These are phyloP conservation scores for Echinops telfairi DNA, from an alignment of 2,113 vertebrate genomes.

Conservation along the genomic window DNA sequence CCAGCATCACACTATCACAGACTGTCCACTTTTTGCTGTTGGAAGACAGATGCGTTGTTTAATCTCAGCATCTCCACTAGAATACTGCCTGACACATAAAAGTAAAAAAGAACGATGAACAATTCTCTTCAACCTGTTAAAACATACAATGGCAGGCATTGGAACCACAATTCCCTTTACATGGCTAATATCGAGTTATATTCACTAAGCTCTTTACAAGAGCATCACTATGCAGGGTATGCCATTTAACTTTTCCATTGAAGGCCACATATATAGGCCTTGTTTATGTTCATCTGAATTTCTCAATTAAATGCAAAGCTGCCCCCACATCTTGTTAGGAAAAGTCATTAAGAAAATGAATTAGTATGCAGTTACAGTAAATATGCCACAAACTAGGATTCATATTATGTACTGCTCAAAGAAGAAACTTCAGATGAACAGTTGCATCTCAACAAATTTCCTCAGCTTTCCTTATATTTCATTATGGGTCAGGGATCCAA, in stretches of 20 bases:
- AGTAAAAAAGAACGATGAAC: slow-evolving; percentile 55
- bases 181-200: not conserved
- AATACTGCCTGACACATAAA: slow-evolving; percentile 4
- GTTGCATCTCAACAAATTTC: slow-evolving; percentile 12
- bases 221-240: not conserved
- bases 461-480: slow-evolving; percentile 1
- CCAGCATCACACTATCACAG: slow-evolving; percentile 19
- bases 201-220: slow-evolving; percentile 34
- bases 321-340: not conserved
- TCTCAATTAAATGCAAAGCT: slow-evolving; percentile 45
- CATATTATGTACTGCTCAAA: not conserved
- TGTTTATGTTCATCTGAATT: slow-evolving; percentile 8
- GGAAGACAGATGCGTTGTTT: slow-evolving; percentile 45
- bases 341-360: slow-evolving; percentile 22
- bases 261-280: not conserved
- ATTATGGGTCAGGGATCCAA: not conserved
- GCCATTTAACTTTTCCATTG: slow-evolving; percentile 13
- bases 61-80: not conserved
- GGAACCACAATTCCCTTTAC: slow-evolving; percentile 44
- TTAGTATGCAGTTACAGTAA: slow-evolving; percentile 16
- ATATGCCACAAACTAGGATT: slow-evolving; percentile 2
- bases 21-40: not conserved
- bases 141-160: slow-evolving; percentile 43
- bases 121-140: slow-evolving; percentile 50
- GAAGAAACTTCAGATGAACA: slow-evolving; percentile 26